Percentiles rank a stretch among this genome's conserved stretches.
phyloP scores from a whole-genome alignment of 2,888 invertebrate species.

The Brenthis ino region DNA sequence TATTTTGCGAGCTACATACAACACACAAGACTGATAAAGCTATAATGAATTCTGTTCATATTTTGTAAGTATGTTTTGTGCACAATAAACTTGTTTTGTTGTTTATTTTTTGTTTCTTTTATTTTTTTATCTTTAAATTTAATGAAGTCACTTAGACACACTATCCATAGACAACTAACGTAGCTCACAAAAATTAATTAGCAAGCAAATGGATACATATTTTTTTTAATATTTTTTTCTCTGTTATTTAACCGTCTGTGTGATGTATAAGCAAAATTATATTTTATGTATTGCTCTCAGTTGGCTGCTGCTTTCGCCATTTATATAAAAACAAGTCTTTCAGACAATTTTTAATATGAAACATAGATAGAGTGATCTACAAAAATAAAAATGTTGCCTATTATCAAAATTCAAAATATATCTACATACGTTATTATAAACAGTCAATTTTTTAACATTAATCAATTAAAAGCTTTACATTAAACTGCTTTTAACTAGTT shows the following conservation, averaged over 20 bases:
- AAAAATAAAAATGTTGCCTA: background rate
- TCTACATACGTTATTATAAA: too few species aligned
- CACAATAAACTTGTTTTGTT: slow-evolving; percentile 78
- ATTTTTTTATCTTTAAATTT: slow-evolving; percentile 39
- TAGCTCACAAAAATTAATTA: slow-evolving; percentile 50
- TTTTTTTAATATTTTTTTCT: slow-evolving; percentile 20
- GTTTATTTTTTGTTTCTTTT: slow-evolving; percentile 70
- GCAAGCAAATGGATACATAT: slow-evolving; percentile 66
- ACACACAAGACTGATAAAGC: slow-evolving; percentile 80
- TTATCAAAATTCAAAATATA: too few species aligned
- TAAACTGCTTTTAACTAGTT: slow-evolving; percentile 6
- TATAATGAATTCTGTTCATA: slow-evolving; percentile 66
- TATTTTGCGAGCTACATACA: slow-evolving; percentile 76
- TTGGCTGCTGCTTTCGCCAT: slow-evolving; percentile 27
- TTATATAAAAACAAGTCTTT: background rate
- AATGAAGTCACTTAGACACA: slow-evolving; percentile 27
- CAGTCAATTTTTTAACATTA: background rate
- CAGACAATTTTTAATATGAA: background rate
- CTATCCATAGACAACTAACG: slow-evolving; percentile 31
- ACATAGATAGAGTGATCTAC: background rate
- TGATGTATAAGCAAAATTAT: slow-evolving; percentile 64
- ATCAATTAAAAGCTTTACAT: background rate
- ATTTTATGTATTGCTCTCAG: slow-evolving; percentile 33
- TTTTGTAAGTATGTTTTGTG: slow-evolving; percentile 79
- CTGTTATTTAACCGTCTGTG: slow-evolving; percentile 58